Evolutionary conservation across 2,797 vertebrate species (phyloP).

Genomic region (Microtus obscurus): DNA sequence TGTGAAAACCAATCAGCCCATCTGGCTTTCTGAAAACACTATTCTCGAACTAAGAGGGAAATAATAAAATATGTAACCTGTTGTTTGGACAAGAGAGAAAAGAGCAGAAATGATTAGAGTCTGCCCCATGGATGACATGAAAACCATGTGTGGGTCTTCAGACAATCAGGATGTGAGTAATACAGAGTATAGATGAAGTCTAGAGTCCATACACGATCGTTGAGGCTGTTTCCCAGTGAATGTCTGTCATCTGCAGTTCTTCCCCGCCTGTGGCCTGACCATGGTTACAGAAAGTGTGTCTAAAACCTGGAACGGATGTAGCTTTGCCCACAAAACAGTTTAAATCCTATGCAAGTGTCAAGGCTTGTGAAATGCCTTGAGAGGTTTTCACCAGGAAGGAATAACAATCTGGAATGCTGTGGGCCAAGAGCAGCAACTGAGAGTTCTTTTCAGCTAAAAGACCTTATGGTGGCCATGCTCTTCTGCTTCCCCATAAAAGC

Average conservation of each 20-base stretch:
- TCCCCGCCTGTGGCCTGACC: not conserved
- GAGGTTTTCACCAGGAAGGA: not conserved
- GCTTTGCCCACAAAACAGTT: not conserved
- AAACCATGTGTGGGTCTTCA: not conserved
- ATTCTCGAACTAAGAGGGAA: not conserved
- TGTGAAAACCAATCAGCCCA: constrained; percentile 25
- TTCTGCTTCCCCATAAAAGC: constrained; percentile 39
- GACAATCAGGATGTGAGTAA: not conserved
- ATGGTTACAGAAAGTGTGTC: not conserved
- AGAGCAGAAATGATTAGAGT: constrained; percentile 20
- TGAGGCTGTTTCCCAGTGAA: not conserved
- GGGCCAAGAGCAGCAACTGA: not conserved
- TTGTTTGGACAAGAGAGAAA: not conserved
- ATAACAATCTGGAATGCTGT: not conserved
- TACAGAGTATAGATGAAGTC: not conserved
- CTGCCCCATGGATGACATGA: not conserved
- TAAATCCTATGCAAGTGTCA: not conserved
- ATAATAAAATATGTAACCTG: not conserved
- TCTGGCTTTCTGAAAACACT: not conserved
- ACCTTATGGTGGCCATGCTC: not conserved
- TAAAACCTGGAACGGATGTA: not conserved
- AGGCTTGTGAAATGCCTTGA: not conserved
- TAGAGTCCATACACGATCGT: not conserved
- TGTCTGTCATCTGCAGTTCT: not conserved
- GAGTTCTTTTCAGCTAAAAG: not conserved